A percentile compares a stretch with the other conserved stretches of the same genome.
Evolutionary conservation across 2,888 invertebrate species (phyloP).

Genomic region (Thera britannica): DNA sequence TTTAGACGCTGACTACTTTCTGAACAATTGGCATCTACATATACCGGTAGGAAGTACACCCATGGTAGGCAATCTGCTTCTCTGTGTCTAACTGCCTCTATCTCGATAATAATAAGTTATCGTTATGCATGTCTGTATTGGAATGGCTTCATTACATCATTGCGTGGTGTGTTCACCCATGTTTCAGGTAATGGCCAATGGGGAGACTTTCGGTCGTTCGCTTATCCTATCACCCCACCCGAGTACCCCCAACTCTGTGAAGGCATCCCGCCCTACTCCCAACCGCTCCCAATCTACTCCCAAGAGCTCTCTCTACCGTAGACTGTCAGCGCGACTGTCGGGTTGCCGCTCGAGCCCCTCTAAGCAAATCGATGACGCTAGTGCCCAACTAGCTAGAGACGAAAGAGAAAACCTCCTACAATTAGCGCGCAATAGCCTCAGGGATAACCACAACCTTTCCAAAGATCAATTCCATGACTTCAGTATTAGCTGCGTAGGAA

Average conservation of each 20-base stretch:
- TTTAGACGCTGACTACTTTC: constrained; percentile 27
- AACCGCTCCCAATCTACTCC: constrained; percentile 76
- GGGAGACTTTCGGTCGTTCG: constrained; percentile 87
- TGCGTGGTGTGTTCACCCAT: constrained; percentile 86
- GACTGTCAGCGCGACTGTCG: constrained; percentile 77
- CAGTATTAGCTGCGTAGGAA: constrained; percentile 69
- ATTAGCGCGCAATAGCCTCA: constrained; percentile 64
- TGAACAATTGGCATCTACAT: constrained; percentile 31
- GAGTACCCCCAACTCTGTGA: constrained; percentile 70
- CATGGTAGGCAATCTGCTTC: constrained; percentile 59
- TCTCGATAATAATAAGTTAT: constrained; percentile 63
- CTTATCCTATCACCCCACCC: constrained; percentile 83
- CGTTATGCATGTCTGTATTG: constrained; percentile 81
- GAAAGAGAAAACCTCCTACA: constrained; percentile 67
- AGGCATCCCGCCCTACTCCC: constrained; percentile 69
- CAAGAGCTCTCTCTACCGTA: constrained; percentile 78
- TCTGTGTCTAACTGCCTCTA: constrained; percentile 71
- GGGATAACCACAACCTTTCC: constrained; percentile 59
- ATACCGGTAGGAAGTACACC: constrained; percentile 29
- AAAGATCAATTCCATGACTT: constrained; percentile 61
- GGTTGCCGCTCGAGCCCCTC: constrained; percentile 66
- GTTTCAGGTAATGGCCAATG: constrained; percentile 89
- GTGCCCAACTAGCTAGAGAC: constrained; percentile 50
- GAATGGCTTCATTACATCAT: constrained; percentile 85
- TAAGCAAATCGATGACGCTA: constrained; percentile 50